Conservation (phyloP, 2,797 vertebrate species). For the Coccyzus lansbergi region DNA sequence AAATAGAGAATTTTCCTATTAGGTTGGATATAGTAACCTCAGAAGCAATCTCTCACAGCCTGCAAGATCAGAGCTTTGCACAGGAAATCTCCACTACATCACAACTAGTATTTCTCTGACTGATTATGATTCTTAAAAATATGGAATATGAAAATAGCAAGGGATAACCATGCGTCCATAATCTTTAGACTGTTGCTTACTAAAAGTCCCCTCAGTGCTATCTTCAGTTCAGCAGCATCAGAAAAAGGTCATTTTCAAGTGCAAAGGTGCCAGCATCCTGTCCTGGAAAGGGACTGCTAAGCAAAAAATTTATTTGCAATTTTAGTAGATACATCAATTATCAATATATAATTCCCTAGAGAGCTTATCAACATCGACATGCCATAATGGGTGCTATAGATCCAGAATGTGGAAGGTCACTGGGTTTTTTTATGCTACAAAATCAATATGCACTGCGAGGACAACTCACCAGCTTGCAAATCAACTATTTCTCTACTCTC, state of each 20-base stretch:
- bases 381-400: not conserved
- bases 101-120: not conserved
- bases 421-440: not conserved
- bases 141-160: accelerated
- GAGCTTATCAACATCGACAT: not conserved
- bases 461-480: not conserved
- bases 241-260: not conserved
- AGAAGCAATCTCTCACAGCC: not conserved
- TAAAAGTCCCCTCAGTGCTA: not conserved
- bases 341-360: not conserved
- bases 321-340: not conserved
- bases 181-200: not conserved
- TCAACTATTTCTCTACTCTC: not conserved
- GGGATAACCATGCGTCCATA: accelerated
- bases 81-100: not conserved
- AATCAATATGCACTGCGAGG: accelerated
- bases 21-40: not conserved
- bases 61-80: not conserved
- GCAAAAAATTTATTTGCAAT: not conserved
- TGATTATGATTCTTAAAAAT: not conserved
- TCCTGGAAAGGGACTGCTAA: not conserved
- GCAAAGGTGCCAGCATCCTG: not conserved
- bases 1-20: not conserved
- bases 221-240: not conserved
- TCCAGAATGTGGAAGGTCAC: not conserved